Conservation (phyloP, 2,888 invertebrate species). For the Choristoneura rosaceana region DNA sequence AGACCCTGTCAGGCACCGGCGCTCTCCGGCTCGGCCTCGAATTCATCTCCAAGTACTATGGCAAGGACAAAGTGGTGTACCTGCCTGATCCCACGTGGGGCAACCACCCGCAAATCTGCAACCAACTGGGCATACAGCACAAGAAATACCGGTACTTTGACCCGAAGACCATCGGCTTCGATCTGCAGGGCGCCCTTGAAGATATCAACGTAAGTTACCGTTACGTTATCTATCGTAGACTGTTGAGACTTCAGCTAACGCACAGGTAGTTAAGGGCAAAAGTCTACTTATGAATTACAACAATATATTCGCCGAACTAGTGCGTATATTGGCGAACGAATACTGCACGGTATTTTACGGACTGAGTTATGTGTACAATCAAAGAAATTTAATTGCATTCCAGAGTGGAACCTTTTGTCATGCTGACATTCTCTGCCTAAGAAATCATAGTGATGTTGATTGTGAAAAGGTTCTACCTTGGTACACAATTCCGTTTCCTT, state of each 20-base stretch:
- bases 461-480: too few relatives aligned
- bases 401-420: too few relatives aligned
- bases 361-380: too few relatives aligned
- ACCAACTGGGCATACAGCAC: slow-evolving; percentile 92
- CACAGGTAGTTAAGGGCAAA: neutral
- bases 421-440: too few relatives aligned
- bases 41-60: slow-evolving; percentile 93
- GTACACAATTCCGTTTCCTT: too few relatives aligned
- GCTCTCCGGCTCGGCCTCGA: slow-evolving; percentile 96
- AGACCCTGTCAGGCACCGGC: slow-evolving; percentile 99
- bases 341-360: too few relatives aligned
- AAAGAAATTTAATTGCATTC: too few relatives aligned
- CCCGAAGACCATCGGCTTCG: slow-evolving; percentile 96
- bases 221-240: too few relatives aligned
- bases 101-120: slow-evolving; percentile 98
- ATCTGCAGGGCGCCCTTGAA: slow-evolving; percentile 94
- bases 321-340: too few relatives aligned
- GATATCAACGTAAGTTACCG: slow-evolving; percentile 94
- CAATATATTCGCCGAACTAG: too few relatives aligned
- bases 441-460: too few relatives aligned
- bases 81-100: slow-evolving; percentile 98
- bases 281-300: too few relatives aligned
- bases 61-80: slow-evolving; percentile 92
- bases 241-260: neutral
- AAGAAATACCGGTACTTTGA: slow-evolving; percentile 98